A percentile compares a stretch with the other conserved stretches of the same genome.
Evolutionary conservation across 2,113 vertebrate genomes (phyloP).

Genomic region (Telmatochromis sp.): DNA sequence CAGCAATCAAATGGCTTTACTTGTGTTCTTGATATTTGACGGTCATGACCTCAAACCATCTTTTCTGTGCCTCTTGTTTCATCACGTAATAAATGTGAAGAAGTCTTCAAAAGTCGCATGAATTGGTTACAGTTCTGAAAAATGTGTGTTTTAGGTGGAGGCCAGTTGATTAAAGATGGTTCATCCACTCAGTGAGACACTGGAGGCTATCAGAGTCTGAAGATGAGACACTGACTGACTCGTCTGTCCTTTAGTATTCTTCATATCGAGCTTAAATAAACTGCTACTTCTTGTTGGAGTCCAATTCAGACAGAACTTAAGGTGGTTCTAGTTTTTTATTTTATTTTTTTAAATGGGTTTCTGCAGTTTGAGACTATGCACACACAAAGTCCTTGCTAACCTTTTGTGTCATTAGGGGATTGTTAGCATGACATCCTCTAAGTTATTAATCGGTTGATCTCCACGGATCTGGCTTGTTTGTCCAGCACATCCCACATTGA

Average conservation of each 20-base stretch:
- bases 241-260: constrained; percentile 1
- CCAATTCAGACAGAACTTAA: not conserved
- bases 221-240: constrained; percentile 11
- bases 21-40: not conserved
- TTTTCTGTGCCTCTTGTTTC: not conserved
- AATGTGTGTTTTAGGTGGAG: constrained; percentile 6
- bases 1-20: not conserved
- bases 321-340: fast-evolving
- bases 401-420: not conserved
- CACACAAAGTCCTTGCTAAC: not conserved
- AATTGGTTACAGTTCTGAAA: not conserved
- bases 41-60: not conserved
- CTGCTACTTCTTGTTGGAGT: not conserved
- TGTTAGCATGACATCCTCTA: not conserved
- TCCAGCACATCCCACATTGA: not conserved
- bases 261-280: not conserved
- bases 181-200: constrained; percentile 11
- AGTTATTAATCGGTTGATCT: not conserved
- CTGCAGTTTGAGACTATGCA: not conserved
- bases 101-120: not conserved
- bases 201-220: constrained; percentile 5
- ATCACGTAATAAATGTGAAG: not conserved
- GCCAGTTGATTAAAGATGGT: constrained; percentile 20
- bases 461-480: not conserved
- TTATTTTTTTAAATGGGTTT: not conserved